Evolutionary conservation across 37 sponge, comb jelly and placozoan species (phyloP), one percentile per base, ranked within the genome.

Genomic region (Diacarnus erythraeanus): DNA sequence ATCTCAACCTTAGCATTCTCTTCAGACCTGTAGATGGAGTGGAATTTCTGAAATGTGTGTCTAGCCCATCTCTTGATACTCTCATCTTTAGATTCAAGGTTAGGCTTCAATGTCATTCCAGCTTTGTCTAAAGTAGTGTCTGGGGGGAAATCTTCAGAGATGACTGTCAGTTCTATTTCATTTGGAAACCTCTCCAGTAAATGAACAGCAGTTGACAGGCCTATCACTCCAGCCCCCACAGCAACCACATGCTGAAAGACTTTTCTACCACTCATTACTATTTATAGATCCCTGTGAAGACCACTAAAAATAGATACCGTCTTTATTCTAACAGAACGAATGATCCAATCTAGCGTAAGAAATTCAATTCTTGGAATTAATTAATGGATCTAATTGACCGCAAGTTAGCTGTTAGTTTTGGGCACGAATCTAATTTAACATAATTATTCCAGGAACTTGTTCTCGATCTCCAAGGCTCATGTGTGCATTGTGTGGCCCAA

Each of bases 201-300:
- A 33, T 58, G 41, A 5, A 39, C 2, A 37, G 77, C 82, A 2
- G 78, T 74, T 26, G 86, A 80, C 17, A 84, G 68, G 18, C 90
- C 90, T 43, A 77, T 75, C 18, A 80, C 74, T 15, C 90, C 90
- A 29, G 90, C 90, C 10, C 90, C 90, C 1, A 90, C 73, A 0
- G 85, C 86, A 27, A 72, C 90, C 31, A 88, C 79, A 18, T 35
- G 31, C 30, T 15, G 61, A 18, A 60, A n/a, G n/a, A n/a, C n/a
- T n/a, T n/a, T n/a, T n/a, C n/a, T n/a, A n/a, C n/a, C n/a, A n/a
- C n/a, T n/a, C n/a, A n/a, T n/a, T n/a, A n/a, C n/a, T n/a, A n/a
- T n/a, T n/a, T n/a, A n/a, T n/a, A n/a, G n/a, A n/a, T n/a, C n/a
- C n/a, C n/a, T n/a, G n/a, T n/a, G n/a, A n/a, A n/a, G n/a, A n/a